Percentiles rank a stretch among this genome's conserved stretches.
Conservation (phyloP, 2,888 invertebrate genomes). For the Volucella inanis region DNA sequence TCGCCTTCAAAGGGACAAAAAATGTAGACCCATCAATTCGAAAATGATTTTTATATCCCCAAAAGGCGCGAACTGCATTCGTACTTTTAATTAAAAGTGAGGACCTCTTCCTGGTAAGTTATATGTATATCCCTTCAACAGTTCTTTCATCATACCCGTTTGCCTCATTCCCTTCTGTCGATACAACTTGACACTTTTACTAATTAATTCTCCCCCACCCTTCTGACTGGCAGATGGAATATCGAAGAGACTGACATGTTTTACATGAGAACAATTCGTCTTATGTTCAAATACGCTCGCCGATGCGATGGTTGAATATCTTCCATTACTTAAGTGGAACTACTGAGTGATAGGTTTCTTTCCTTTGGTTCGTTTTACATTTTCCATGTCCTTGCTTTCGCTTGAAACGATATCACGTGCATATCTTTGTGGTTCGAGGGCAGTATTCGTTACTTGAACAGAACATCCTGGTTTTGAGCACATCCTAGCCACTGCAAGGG, state of each 20-base stretch:
- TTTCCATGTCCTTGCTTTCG: neutral
- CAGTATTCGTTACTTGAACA: neutral
- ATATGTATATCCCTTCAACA: neutral
- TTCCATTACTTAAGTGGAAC: slow-evolving; percentile 14
- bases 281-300: slow-evolving; percentile 16
- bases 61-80: neutral
- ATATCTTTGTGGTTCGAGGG: slow-evolving; percentile 16
- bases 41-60: slow-evolving; percentile 26
- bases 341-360: neutral
- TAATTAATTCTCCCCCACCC: slow-evolving; percentile 45
- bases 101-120: neutral
- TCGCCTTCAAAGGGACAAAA: neutral
- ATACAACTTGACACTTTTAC: slow-evolving; percentile 49
- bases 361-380: neutral
- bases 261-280: slow-evolving; percentile 29
- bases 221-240: neutral
- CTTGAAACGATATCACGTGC: slow-evolving; percentile 8
- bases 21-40: neutral
- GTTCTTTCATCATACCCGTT: neutral
- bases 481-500: slow-evolving; percentile 10
- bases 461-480: slow-evolving; percentile 38
- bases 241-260: neutral
- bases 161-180: neutral
- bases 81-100: slow-evolving; percentile 34
- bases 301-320: slow-evolving; percentile 1